A percentile compares a stretch with the other conserved stretches of the same genome.
Conservation (phyloP, 2,888 invertebrate species). For the Eueremaeus valkanovi region DNA sequence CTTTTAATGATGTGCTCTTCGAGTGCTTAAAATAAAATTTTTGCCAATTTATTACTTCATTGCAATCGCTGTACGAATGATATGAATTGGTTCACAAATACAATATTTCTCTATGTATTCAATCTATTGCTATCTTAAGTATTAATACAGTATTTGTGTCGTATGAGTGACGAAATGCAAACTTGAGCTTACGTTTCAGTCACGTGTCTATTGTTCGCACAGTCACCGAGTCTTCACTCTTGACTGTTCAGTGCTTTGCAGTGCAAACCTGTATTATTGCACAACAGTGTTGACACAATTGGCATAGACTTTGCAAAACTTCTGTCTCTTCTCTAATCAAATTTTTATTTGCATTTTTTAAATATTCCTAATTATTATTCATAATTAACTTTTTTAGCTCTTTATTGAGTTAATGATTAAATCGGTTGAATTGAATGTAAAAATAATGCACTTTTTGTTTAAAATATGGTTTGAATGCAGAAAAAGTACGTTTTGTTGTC, state of each 20-base stretch:
- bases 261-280: too few relatives aligned
- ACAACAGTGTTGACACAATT: too few relatives aligned
- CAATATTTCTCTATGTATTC: neutral
- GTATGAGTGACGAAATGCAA: neutral
- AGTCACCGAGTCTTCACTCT: too few relatives aligned
- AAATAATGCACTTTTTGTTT: neutral
- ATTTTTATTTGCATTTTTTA: too few relatives aligned
- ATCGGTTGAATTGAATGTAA: neutral
- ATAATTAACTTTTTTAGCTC: too few relatives aligned
- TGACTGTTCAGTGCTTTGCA: too few relatives aligned
- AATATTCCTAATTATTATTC: too few relatives aligned
- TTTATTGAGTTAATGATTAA: too few relatives aligned
- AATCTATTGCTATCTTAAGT: neutral
- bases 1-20: neutral
- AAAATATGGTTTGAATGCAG: neutral
- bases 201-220: too few relatives aligned
- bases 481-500: neutral
- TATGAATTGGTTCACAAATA: constrained; percentile 1
- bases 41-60: neutral
- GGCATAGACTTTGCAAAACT: too few relatives aligned
- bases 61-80: too few relatives aligned
- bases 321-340: too few relatives aligned
- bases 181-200: neutral
- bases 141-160: neutral
- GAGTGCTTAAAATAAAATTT: neutral